These are phyloP conservation scores for Mactromeris polynyma DNA, from an alignment of 2,888 invertebrate species.

Conservation along the genomic window DNA sequence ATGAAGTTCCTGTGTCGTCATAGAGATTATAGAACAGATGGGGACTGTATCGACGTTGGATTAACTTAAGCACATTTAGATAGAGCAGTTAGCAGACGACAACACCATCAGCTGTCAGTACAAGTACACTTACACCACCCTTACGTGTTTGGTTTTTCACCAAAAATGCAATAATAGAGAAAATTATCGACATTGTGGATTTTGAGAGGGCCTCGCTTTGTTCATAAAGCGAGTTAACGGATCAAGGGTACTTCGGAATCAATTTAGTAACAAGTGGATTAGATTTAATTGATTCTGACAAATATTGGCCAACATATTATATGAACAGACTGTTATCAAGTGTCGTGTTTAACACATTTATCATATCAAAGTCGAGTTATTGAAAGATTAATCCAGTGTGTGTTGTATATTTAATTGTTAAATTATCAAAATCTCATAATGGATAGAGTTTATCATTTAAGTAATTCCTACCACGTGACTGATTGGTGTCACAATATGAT, in stretches of 20 bases:
- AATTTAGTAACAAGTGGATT: constrained; percentile 66
- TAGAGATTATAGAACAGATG: constrained; percentile 43
- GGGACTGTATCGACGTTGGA: constrained; percentile 44
- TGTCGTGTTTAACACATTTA: not conserved
- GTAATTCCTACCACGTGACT: not conserved
- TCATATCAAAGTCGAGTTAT: not conserved
- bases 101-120: constrained; percentile 48
- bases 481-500: not conserved
- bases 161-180: constrained; percentile 43
- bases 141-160: constrained; percentile 36
- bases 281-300: constrained; percentile 45
- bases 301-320: constrained; percentile 33
- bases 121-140: constrained; percentile 30
- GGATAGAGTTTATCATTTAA: not conserved
- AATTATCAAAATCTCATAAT: not conserved
- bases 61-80: constrained; percentile 41
- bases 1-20: not conserved
- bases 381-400: constrained; percentile 11
- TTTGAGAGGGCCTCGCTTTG: constrained; percentile 24
- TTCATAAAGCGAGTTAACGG: constrained; percentile 48
- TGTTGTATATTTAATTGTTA: not conserved
- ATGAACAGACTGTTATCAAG: constrained; percentile 46
- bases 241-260: constrained; percentile 52
- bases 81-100: constrained; percentile 13
- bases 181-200: constrained; percentile 46